Conservation (phyloP, 2,888 invertebrate genomes). For the Corythucha ciliata region DNA sequence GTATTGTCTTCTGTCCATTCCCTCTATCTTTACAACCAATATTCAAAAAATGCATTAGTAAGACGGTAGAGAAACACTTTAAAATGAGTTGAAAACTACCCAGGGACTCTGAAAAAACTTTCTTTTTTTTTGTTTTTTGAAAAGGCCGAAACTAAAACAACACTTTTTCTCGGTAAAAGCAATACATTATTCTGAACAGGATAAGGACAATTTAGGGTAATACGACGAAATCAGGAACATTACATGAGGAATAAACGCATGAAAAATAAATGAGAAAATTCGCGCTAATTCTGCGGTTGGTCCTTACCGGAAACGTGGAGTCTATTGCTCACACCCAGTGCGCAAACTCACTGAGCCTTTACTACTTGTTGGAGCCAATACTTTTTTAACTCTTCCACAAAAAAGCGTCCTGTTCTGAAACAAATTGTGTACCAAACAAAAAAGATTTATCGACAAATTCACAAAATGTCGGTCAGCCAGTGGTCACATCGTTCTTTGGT, state of each 20-base stretch:
- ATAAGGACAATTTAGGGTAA: too few relatives aligned
- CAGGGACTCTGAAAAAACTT: background rate
- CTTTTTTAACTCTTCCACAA: slow-evolving; percentile 7
- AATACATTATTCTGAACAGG: too few relatives aligned
- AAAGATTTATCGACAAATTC: slow-evolving; percentile 25
- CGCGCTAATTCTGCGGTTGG: too few relatives aligned
- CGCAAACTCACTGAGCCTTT: too few relatives aligned
- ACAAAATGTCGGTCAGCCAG: background rate
- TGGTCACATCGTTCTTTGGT: too few relatives aligned
- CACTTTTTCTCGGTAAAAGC: too few relatives aligned
- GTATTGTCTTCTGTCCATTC: slow-evolving; percentile 32
- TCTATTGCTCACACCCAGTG: too few relatives aligned
- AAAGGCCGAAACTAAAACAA: background rate
- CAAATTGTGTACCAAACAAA: slow-evolving; percentile 33
- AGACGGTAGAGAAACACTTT: slow-evolving; percentile 4
- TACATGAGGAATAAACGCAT: too few relatives aligned
- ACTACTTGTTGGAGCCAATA: slow-evolving; percentile 9
- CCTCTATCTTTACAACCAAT: slow-evolving; percentile 26
- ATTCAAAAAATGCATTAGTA: slow-evolving; percentile 28
- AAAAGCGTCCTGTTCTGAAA: slow-evolving; percentile 28
- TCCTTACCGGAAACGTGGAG: too few relatives aligned
- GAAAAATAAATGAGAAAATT: too few relatives aligned
- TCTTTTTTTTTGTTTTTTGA: background rate
- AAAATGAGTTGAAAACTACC: too few relatives aligned
- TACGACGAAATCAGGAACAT: too few relatives aligned